Conservation (phyloP, 1,140 invertebrate species). For the Stegodyphus dumicola region DNA sequence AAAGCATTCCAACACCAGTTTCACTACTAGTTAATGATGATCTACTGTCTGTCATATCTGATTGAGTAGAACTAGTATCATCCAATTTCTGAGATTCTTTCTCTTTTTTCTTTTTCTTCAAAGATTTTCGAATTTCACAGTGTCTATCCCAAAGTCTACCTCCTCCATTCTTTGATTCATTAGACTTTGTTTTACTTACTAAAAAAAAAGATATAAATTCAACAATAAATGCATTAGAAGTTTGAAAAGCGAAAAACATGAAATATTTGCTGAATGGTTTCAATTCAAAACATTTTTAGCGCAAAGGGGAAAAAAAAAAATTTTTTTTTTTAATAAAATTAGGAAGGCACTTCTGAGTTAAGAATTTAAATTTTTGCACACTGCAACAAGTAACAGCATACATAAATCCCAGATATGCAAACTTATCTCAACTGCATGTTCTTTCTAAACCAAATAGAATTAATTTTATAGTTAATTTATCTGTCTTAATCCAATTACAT, state of each 20-base stretch:
- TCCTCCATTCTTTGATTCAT: conserved; percentile 44
- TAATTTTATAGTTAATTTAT: too few relatives aligned
- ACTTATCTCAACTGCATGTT: too few relatives aligned
- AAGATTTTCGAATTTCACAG: conserved; percentile 58
- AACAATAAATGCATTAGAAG: not conserved
- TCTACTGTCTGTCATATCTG: conserved; percentile 74
- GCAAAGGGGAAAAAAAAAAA: not conserved
- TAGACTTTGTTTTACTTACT: conserved; percentile 58
- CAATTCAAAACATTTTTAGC: not conserved
- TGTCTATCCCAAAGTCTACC: conserved; percentile 46
- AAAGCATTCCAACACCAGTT: conserved; percentile 69
- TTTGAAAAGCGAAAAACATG: too few relatives aligned
- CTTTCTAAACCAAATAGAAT: too few relatives aligned
- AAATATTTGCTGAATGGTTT: not conserved
- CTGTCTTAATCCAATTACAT: too few relatives aligned
- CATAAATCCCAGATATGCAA: too few relatives aligned
- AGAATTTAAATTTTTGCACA: too few relatives aligned
- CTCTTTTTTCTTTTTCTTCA: conserved; percentile 59
- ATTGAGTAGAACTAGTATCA: conserved; percentile 70
- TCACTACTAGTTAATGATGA: conserved; percentile 75
- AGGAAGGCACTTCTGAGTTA: too few relatives aligned
- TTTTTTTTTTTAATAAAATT: not conserved
- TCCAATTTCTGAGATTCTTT: conserved; percentile 49
- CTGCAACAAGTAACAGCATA: too few relatives aligned
- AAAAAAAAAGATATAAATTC: conserved; percentile 8